Percentiles rank a stretch among this genome's conserved stretches.
Conservation (phyloP, 2,888 invertebrate genomes). For the Willowsia nigromaculata region DNA sequence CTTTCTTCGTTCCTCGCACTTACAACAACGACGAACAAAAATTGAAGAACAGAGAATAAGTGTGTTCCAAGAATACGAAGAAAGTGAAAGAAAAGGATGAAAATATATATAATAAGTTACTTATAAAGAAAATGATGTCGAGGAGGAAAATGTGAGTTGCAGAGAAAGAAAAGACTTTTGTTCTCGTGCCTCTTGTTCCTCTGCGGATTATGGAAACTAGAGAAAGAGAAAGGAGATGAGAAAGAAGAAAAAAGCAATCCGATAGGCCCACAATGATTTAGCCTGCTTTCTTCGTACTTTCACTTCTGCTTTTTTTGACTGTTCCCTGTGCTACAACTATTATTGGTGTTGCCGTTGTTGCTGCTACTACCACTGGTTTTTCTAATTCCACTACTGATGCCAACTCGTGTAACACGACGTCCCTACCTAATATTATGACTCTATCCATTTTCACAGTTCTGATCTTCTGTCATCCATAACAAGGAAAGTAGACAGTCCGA, state of each 20-base stretch:
- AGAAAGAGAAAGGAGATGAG: constrained; percentile 10
- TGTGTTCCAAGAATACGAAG: background rate
- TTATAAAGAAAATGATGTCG: constrained; percentile 23
- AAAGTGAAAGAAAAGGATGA: background rate
- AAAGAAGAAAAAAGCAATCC: constrained; percentile 32
- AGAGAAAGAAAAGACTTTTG: constrained; percentile 18
- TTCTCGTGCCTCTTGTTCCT: constrained; percentile 50
- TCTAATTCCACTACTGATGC: background rate
- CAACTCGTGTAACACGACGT: constrained; percentile 34
- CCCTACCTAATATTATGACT: constrained; percentile 53
- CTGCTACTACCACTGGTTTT: background rate
- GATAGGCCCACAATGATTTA: constrained; percentile 63
- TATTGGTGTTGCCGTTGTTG: background rate
- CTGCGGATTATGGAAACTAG: constrained; percentile 54
- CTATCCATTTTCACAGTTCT: constrained; percentile 56
- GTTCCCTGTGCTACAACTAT: constrained; percentile 7
- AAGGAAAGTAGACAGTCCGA: constrained; percentile 49
- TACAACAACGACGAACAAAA: constrained; percentile 10
- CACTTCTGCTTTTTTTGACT: constrained; percentile 49
- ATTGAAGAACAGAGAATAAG: constrained; percentile 13
- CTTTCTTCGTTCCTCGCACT: background rate
- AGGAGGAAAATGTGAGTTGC: background rate
- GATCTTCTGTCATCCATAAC: constrained; percentile 59
- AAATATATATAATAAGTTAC: background rate
- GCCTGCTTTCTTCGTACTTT: constrained; percentile 68